phyloP scores from a whole-genome alignment of 2,888 invertebrate species.

The Ischnus inquisitorius region DNA sequence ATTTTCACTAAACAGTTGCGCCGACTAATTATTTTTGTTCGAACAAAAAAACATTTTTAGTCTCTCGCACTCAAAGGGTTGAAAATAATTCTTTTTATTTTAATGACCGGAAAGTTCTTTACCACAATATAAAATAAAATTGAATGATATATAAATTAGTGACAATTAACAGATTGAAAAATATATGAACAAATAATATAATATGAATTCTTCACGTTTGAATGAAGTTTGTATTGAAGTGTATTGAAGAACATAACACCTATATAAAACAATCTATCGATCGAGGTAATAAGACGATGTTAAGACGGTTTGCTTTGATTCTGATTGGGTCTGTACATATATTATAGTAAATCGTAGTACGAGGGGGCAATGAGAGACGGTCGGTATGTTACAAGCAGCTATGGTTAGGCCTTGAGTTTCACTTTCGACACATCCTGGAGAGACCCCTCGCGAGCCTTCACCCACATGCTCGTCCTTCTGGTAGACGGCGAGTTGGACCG shows the following conservation, averaged over 20 bases:
- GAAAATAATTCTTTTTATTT: neutral
- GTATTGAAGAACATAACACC: neutral
- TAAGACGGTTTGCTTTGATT: neutral
- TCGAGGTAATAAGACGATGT: neutral
- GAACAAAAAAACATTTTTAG: neutral
- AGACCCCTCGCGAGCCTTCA: constrained; percentile 81
- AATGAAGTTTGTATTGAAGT: neutral
- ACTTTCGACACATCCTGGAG: constrained; percentile 85
- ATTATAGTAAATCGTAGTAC: constrained; percentile 37
- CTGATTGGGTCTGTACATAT: neutral
- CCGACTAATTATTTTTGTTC: neutral
- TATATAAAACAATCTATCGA: neutral
- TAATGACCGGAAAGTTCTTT: too few species aligned
- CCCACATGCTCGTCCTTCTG: constrained; percentile 83
- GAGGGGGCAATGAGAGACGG: constrained; percentile 47
- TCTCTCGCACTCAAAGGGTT: neutral
- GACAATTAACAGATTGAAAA: too few species aligned
- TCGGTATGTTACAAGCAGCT: constrained; percentile 31
- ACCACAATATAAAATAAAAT: too few species aligned
- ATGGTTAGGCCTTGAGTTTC: constrained; percentile 80
- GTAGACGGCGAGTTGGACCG: constrained; percentile 70
- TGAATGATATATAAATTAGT: too few species aligned
- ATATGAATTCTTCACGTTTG: too few species aligned
- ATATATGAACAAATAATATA: too few species aligned
- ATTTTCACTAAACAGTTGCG: neutral